Evolutionary conservation across 2,797 vertebrate genomes (phyloP).

Genomic region (Leontocebus nigricollis): DNA sequence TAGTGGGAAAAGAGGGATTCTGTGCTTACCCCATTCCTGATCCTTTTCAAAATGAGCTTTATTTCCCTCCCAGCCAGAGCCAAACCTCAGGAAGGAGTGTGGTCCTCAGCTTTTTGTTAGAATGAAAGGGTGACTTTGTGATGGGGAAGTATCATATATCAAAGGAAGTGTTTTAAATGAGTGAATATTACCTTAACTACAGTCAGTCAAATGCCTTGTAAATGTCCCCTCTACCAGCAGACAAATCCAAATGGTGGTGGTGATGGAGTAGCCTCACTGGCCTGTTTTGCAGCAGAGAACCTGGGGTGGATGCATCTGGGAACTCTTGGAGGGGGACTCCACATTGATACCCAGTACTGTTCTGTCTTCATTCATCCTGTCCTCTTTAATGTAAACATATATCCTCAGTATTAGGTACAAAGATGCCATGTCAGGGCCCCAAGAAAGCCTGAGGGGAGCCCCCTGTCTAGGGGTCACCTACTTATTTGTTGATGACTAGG

Average conservation of each 20-base stretch:
- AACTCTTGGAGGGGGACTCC: not conserved
- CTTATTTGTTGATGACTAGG: not conserved
- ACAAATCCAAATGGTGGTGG: not conserved
- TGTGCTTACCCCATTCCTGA: not conserved
- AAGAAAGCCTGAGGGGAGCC: not conserved
- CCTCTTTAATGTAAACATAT: not conserved
- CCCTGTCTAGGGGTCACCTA: not conserved
- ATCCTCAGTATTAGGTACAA: not conserved
- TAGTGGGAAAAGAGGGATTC: not conserved
- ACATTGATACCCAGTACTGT: not conserved
- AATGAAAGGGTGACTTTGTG: not conserved
- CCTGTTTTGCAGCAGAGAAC: not conserved
- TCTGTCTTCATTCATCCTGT: not conserved
- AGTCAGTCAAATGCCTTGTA: not conserved
- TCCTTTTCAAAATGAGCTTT: not conserved
- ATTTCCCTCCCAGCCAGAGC: not conserved
- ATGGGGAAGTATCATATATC: not conserved
- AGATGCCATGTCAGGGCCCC: not conserved
- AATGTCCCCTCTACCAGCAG: not conserved
- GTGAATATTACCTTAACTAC: not conserved
- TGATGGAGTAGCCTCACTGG: not conserved
- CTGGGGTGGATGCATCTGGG: fast-evolving
- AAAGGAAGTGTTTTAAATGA: not conserved
- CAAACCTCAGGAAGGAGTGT: not conserved
- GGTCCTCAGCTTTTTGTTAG: not conserved